phyloP scores from a whole-genome alignment of 1,140 invertebrate genomes.

The Aporrectodea caliginosa region DNA sequence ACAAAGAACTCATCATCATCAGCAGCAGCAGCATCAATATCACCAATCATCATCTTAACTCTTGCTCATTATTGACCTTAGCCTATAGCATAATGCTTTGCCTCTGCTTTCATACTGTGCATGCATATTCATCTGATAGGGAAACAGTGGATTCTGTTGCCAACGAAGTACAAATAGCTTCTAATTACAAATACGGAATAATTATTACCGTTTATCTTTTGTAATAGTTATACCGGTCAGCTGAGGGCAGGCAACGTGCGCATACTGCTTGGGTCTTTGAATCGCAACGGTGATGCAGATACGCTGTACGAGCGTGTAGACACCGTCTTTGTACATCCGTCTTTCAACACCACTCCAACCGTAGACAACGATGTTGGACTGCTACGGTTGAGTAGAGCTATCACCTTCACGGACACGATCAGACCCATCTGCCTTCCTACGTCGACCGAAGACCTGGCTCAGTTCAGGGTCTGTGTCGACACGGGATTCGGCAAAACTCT shows the following conservation, averaged over 20 bases:
- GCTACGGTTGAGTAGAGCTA: neutral
- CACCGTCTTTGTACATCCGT: neutral
- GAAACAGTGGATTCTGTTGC: too few species aligned
- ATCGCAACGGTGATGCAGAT: neutral
- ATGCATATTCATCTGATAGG: too few species aligned
- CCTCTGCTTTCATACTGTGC: too few species aligned
- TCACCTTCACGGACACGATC: neutral
- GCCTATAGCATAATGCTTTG: too few species aligned
- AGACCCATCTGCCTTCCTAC: constrained; percentile 4
- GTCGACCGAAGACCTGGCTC: neutral
- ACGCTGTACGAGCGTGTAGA: neutral
- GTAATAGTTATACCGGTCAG: neutral
- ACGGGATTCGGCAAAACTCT: neutral
- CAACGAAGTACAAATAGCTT: too few species aligned
- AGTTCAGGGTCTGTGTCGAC: neutral
- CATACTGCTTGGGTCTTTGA: neutral
- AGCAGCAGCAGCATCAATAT: too few species aligned
- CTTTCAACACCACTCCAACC: neutral
- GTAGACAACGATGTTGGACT: neutral
- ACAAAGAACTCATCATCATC: too few species aligned
- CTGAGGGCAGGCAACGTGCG: neutral
- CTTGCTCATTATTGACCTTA: too few species aligned
- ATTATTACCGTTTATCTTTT: too few species aligned
- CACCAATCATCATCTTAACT: too few species aligned
- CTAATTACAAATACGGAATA: too few species aligned